Conservation (phyloP, 1,140 invertebrate genomes). For the Ditylenchus dipsaci region DNA sequence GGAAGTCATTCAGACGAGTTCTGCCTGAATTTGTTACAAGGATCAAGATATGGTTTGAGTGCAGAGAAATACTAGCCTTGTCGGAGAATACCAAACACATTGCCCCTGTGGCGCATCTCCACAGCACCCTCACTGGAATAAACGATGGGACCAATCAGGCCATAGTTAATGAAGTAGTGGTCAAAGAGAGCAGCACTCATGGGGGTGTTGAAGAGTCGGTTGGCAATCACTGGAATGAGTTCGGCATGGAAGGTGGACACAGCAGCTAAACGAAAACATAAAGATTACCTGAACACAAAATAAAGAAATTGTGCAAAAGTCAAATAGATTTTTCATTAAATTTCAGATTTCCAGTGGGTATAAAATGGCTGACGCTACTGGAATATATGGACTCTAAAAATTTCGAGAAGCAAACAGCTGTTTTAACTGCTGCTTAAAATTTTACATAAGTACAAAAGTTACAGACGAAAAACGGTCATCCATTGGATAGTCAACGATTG, state of each 20-base stretch:
- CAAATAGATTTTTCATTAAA: too few relatives aligned
- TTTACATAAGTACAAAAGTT: too few relatives aligned
- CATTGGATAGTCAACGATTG: too few relatives aligned
- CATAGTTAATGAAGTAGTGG: slow-evolving; percentile 57
- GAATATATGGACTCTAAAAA: too few relatives aligned
- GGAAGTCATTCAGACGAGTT: slow-evolving; percentile 56
- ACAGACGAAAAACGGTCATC: too few relatives aligned
- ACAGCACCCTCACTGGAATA: slow-evolving; percentile 26
- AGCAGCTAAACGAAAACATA: slow-evolving; percentile 44
- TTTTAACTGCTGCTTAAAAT: too few relatives aligned
- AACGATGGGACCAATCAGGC: slow-evolving; percentile 46
- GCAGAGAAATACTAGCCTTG: slow-evolving; percentile 30
- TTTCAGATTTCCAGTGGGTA: too few relatives aligned
- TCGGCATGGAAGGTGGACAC: slow-evolving; percentile 52
- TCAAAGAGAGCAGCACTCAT: slow-evolving; percentile 55
- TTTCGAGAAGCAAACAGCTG: too few relatives aligned
- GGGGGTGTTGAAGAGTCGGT: slow-evolving; percentile 53
- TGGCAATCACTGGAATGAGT: slow-evolving; percentile 52
- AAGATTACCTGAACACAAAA: too few relatives aligned
- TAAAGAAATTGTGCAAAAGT: too few relatives aligned
- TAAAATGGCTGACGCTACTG: too few relatives aligned
- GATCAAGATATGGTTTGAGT: not conserved
- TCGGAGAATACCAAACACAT: slow-evolving; percentile 55
- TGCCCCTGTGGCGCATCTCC: slow-evolving; percentile 51
- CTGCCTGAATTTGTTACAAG: slow-evolving; percentile 23